phyloP scores from a whole-genome alignment of 2,888 invertebrate genomes.

The Rhorus exstirpatorius region DNA sequence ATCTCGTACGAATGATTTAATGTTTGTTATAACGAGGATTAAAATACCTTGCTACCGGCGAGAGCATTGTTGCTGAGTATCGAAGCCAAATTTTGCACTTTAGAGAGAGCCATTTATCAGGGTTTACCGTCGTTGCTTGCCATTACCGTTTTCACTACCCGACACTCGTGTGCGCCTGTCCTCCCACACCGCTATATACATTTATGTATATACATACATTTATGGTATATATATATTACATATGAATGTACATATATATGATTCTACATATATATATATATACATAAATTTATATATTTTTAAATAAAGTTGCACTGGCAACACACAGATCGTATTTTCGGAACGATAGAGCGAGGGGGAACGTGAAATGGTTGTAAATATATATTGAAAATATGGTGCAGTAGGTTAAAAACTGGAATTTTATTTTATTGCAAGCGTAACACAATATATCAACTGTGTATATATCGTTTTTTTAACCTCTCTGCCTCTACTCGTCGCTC shows the following conservation, averaged over 20 bases:
- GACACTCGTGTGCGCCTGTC: slow-evolving; percentile 70
- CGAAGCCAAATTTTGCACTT: slow-evolving; percentile 82
- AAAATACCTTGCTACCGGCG: slow-evolving; percentile 80
- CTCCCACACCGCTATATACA: slow-evolving; percentile 51
- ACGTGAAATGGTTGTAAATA: no score
- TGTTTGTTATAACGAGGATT: slow-evolving; percentile 13
- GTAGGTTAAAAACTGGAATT: no score
- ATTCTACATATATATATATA: neutral
- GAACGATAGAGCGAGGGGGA: no score
- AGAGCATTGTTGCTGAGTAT: slow-evolving; percentile 82
- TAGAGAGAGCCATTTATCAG: slow-evolving; percentile 82
- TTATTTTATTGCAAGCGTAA: no score
- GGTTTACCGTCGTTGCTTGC: slow-evolving; percentile 77
- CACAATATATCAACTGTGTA: no score
- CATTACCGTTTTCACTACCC: slow-evolving; percentile 77
- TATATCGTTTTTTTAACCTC: no score
- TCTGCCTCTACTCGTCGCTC: no score
- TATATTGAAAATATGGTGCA: no score
- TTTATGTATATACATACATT: neutral
- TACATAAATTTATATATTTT: neutral
- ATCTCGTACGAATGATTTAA: neutral
- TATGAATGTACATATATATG: neutral
- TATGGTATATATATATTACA: neutral
- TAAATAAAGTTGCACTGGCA: no score
- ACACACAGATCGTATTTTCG: no score